Evolutionary conservation across 2,113 vertebrate species (phyloP).

Genomic region (Abramis brama): DNA sequence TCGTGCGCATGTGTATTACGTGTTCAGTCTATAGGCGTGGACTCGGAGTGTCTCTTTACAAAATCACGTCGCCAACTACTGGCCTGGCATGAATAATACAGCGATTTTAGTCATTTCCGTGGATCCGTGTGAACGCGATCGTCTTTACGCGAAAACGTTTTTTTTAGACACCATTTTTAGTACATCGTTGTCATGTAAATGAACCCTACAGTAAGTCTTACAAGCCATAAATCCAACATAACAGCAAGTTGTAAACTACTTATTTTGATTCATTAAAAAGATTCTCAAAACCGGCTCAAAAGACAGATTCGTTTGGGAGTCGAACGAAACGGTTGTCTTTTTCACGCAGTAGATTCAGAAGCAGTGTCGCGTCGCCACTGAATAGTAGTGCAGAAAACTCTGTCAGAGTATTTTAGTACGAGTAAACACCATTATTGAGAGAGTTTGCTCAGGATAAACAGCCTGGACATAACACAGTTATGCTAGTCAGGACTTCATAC

Average conservation of each 20-base stretch:
- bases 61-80: too few species aligned
- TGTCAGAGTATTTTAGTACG: background rate
- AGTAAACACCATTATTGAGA: background rate
- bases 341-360: background rate
- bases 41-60: too few species aligned
- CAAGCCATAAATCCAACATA: background rate
- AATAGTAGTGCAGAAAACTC: background rate
- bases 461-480: background rate
- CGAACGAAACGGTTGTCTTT: background rate
- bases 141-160: too few species aligned
- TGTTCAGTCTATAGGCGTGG: too few species aligned
- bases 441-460: background rate
- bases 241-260: background rate
- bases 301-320: background rate
- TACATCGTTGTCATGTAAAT: too few species aligned
- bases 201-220: background rate
- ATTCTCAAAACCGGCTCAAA: too few species aligned
- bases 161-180: too few species aligned
- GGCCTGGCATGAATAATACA: too few species aligned
- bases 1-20: too few species aligned
- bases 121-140: too few species aligned
- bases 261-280: background rate
- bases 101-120: too few species aligned
- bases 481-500: conserved; percentile 12
- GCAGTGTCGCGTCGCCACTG: background rate